phyloP scores from a whole-genome alignment of 2,113 vertebrate species.

The Leptocoma aspasia region DNA sequence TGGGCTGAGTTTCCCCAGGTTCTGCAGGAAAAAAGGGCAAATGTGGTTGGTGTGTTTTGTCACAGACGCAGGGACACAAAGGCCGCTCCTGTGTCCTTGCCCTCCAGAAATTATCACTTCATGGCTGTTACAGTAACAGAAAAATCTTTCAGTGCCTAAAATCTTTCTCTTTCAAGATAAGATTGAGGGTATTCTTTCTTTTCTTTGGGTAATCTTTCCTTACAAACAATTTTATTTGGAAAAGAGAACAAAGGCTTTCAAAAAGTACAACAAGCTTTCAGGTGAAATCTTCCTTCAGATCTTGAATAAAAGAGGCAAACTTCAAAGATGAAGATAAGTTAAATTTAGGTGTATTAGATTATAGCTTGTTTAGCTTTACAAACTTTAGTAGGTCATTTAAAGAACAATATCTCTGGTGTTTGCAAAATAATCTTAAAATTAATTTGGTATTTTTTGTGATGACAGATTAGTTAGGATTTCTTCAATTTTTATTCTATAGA shows the following conservation, averaged over 20 bases:
- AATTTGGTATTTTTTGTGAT: background rate
- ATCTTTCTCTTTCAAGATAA: background rate
- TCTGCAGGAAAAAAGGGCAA: background rate
- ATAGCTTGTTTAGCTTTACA: slow-evolving; percentile 25
- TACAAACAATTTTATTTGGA: background rate
- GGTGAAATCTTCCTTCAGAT: slow-evolving; percentile 21
- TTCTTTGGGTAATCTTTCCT: background rate
- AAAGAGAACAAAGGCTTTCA: slow-evolving; percentile 36
- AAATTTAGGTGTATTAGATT: slow-evolving; percentile 1
- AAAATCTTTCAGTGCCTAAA: background rate
- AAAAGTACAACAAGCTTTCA: background rate
- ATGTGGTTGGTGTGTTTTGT: fast-evolving
- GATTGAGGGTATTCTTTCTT: background rate
- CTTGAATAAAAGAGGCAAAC: background rate
- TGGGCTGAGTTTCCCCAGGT: background rate
- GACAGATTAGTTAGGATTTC: background rate
- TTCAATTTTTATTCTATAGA: background rate
- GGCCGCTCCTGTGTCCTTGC: fast-evolving
- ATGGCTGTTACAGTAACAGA: background rate
- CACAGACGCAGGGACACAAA: background rate
- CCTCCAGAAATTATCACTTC: background rate
- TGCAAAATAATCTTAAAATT: background rate
- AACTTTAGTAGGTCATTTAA: slow-evolving; percentile 40
- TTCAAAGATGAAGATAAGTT: slow-evolving; percentile 25
- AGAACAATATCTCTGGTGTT: background rate